Evolutionary conservation across 2,888 invertebrate species (phyloP).

Genomic region (Euproctis similis): DNA sequence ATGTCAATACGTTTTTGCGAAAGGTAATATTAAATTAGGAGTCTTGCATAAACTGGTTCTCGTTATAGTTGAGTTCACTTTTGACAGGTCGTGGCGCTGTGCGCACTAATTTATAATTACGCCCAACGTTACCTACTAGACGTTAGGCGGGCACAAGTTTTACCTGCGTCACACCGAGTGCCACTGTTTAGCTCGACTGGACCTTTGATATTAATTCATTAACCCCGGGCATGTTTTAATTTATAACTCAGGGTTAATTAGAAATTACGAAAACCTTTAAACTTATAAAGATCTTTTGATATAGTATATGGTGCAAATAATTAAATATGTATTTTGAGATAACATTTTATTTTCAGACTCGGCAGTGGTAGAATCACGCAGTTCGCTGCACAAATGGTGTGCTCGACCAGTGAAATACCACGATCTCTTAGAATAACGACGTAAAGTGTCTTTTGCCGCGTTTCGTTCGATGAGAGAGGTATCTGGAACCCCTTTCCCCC

Average conservation of each 20-base stretch:
- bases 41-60: constrained; percentile 22
- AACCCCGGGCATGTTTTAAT: background rate
- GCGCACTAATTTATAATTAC: constrained; percentile 60
- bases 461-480: too few relatives aligned
- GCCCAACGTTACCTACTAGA: constrained; percentile 12
- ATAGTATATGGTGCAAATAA: too few relatives aligned
- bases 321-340: too few relatives aligned
- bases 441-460: too few relatives aligned
- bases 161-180: constrained; percentile 2
- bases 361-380: too few relatives aligned
- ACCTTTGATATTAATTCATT: background rate
- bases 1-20: background rate
- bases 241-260: background rate
- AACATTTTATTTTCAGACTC: too few relatives aligned
- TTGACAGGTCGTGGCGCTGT: constrained; percentile 38
- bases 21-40: background rate
- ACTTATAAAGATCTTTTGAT: too few relatives aligned
- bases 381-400: too few relatives aligned
- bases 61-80: constrained; percentile 47
- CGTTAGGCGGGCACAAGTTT: constrained; percentile 1
- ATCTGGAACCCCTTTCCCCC: too few relatives aligned
- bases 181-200: constrained; percentile 2
- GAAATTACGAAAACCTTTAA: too few relatives aligned
- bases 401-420: too few relatives aligned
- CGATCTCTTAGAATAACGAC: too few relatives aligned